Evolutionary conservation across 2,888 invertebrate genomes (phyloP).

Genomic region (Nomada ferruginata): DNA sequence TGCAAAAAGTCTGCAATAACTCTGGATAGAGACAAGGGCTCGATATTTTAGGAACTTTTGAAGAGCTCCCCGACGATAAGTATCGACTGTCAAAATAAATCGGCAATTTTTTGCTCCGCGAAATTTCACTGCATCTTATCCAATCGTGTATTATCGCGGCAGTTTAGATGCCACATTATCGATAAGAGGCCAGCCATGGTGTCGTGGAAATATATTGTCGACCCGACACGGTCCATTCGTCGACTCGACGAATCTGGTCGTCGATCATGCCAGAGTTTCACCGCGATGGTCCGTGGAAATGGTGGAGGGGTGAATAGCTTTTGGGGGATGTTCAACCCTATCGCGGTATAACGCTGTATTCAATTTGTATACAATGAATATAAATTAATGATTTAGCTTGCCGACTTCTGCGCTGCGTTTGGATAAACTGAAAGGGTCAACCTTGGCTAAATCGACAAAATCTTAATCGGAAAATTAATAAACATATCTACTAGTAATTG

Average conservation of each 20-base stretch:
- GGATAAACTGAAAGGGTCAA: slow-evolving; percentile 12
- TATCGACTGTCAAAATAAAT: slow-evolving; percentile 34
- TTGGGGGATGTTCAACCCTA: slow-evolving; percentile 58
- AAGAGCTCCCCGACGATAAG: slow-evolving; percentile 34
- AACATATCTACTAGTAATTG: too few relatives aligned
- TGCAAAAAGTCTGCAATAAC: neutral
- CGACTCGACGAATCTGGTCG: slow-evolving; percentile 33
- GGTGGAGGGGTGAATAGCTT: slow-evolving; percentile 29
- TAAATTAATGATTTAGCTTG: slow-evolving; percentile 62
- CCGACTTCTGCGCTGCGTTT: slow-evolving; percentile 44
- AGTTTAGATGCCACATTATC: slow-evolving; percentile 54
- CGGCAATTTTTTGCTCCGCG: slow-evolving; percentile 19
- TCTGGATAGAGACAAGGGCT: neutral
- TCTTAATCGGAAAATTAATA: too few relatives aligned
- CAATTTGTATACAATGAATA: slow-evolving; percentile 71
- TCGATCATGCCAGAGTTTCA: slow-evolving; percentile 52
- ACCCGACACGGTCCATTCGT: slow-evolving; percentile 51
- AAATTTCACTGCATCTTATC: slow-evolving; percentile 5
- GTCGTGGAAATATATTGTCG: slow-evolving; percentile 29
- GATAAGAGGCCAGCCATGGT: slow-evolving; percentile 33
- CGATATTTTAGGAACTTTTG: slow-evolving; percentile 21
- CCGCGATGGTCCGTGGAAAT: slow-evolving; percentile 39
- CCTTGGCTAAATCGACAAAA: neutral
- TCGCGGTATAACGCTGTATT: slow-evolving; percentile 64
- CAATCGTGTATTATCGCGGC: slow-evolving; percentile 30